A percentile compares a stretch with the other conserved stretches of the same genome.
Evolutionary conservation across 2,888 invertebrate genomes (phyloP).

Genomic region (Micoletzkya japonica): DNA sequence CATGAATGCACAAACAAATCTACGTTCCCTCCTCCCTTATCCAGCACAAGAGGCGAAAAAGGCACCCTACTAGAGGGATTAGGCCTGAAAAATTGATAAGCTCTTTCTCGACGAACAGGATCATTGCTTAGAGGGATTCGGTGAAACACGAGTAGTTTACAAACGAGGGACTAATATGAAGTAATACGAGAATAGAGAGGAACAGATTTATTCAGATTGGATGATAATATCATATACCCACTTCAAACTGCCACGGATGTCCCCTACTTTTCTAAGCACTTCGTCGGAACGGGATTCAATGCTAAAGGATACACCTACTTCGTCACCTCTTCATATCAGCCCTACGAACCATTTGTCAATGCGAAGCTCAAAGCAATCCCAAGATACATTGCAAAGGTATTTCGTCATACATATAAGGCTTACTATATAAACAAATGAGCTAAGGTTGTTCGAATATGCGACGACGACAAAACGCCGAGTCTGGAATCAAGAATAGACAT

Average conservation of each 20-base stretch:
- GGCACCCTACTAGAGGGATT: too few relatives aligned
- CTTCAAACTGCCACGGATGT: conserved; percentile 32
- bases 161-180: too few relatives aligned
- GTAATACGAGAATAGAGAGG: too few relatives aligned
- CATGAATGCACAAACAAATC: too few relatives aligned
- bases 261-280: conserved; percentile 33
- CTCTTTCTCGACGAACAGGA: neutral
- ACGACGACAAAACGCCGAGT: conserved; percentile 32
- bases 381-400: neutral
- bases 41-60: too few relatives aligned
- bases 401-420: neutral
- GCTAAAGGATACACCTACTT: conserved; percentile 34
- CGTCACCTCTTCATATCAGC: conserved; percentile 35
- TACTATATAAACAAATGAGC: neutral
- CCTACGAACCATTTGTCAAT: conserved; percentile 32
- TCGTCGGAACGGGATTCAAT: conserved; percentile 32
- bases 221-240: too few relatives aligned
- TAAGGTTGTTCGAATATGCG: conserved; percentile 37
- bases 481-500: conserved; percentile 41
- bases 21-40: too few relatives aligned
- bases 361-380: neutral
- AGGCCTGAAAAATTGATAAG: too few relatives aligned
- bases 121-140: neutral
- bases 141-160: too few relatives aligned
- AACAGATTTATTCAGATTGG: too few relatives aligned